Conservation (phyloP, 1,140 invertebrate genomes). For the Copidosoma floridanum region DNA sequence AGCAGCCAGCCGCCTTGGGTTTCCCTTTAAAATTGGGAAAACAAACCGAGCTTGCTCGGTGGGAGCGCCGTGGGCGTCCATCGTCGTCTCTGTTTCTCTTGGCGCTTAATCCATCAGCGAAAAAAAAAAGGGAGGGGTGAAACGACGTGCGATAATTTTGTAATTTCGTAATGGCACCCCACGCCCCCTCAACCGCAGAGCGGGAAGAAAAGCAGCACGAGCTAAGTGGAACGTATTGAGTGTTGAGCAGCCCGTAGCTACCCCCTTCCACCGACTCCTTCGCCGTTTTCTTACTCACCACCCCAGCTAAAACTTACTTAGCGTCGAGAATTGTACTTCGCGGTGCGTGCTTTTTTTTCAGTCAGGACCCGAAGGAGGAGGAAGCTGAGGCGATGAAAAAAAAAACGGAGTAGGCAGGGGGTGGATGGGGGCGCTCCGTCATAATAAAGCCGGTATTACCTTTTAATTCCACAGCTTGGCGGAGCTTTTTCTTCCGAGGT, state of each 20-base stretch:
- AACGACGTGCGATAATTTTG: not conserved
- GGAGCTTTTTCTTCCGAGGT: no score
- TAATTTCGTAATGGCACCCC: conserved; percentile 4
- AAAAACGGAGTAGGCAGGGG: no score
- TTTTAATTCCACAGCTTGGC: conserved; percentile 2
- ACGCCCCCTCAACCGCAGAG: conserved; percentile 20
- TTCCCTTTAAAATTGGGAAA: no score
- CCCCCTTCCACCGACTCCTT: not conserved
- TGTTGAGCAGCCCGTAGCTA: conserved; percentile 40
- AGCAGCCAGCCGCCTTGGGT: no score
- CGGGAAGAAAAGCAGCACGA: conserved; percentile 25
- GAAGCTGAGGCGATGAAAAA: no score
- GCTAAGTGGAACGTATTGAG: conserved; percentile 47
- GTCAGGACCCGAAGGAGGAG: no score
- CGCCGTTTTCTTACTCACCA: not conserved
- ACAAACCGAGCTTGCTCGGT: no score
- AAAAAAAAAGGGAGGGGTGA: no score
- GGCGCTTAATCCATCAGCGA: no score
- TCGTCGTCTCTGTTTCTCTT: no score
- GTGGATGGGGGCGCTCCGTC: not conserved
- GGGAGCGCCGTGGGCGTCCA: no score
- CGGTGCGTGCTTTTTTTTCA: conserved; percentile 16
- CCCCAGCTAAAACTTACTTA: conserved; percentile 38
- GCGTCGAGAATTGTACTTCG: conserved; percentile 36
- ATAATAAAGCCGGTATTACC: conserved; percentile 11